A percentile compares a stretch with the other conserved stretches of the same genome.
Evolutionary conservation across 1,140 invertebrate genomes (phyloP).

Genomic region (Thaumatotibia leucotreta): DNA sequence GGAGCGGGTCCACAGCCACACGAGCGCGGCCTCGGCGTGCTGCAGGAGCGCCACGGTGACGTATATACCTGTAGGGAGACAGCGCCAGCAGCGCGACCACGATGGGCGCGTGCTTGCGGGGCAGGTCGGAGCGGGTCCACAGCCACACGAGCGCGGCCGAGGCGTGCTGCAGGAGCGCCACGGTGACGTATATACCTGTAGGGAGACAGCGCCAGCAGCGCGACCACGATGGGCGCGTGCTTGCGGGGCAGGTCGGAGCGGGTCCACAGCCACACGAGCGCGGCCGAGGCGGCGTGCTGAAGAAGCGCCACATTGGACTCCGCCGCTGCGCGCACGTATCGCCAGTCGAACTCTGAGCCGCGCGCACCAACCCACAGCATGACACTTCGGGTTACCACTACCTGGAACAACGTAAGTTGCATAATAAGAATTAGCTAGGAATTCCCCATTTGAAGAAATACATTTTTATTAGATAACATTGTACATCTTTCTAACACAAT

Average conservation of each 20-base stretch:
- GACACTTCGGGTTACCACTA: slow-evolving; percentile 83
- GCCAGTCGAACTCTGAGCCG: slow-evolving; percentile 96
- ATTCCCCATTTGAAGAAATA: no score
- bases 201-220: slow-evolving; percentile 84
- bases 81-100: no score
- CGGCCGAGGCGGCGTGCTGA: slow-evolving; percentile 91
- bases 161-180: slow-evolving; percentile 94
- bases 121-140: no score
- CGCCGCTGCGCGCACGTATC: slow-evolving; percentile 93
- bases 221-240: slow-evolving; percentile 84
- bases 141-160: no score
- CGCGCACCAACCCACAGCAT: slow-evolving; percentile 95
- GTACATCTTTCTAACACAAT: no score
- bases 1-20: no score
- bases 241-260: slow-evolving; percentile 88
- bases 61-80: no score
- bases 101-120: no score
- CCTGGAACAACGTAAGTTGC: slow-evolving; percentile 49
- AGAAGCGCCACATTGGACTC: slow-evolving; percentile 96
- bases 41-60: no score
- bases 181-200: slow-evolving; percentile 77
- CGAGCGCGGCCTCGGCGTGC: no score
- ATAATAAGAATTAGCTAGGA: no score
- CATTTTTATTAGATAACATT: no score
- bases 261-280: slow-evolving; percentile 94